phyloP scores from a whole-genome alignment of 1,140 invertebrate species.

The Drosophila lowei region DNA sequence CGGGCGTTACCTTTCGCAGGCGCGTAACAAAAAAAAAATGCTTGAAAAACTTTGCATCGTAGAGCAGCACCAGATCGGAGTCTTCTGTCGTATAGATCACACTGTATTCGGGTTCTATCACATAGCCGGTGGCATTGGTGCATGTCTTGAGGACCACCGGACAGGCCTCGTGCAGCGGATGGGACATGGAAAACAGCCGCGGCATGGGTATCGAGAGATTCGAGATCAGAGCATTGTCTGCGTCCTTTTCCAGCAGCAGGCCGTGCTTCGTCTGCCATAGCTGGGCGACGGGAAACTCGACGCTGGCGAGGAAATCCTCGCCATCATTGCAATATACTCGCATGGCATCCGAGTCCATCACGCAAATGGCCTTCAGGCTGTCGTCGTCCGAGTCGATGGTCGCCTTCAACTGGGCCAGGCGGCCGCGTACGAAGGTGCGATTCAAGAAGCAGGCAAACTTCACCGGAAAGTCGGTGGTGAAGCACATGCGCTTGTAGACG shows the following conservation, averaged over 20 bases:
- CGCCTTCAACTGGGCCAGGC: constrained; percentile 56
- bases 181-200: constrained; percentile 91
- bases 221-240: constrained; percentile 71
- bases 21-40: constrained; percentile 93
- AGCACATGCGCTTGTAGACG: constrained; percentile 86
- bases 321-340: constrained; percentile 91
- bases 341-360: constrained; percentile 88
- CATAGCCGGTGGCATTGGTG: constrained; percentile 83
- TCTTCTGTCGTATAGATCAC: constrained; percentile 86
- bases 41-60: constrained; percentile 89
- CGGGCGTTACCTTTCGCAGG: constrained; percentile 89
- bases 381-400: constrained; percentile 55
- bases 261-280: constrained; percentile 92
- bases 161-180: constrained; percentile 94
- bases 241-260: constrained; percentile 89
- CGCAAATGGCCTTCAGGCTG: constrained; percentile 69
- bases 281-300: constrained; percentile 92
- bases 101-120: constrained; percentile 86
- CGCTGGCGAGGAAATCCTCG: constrained; percentile 91
- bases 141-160: constrained; percentile 89
- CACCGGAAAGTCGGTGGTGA: constrained; percentile 91
- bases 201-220: constrained; percentile 84
- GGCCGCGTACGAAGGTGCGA: constrained; percentile 88
- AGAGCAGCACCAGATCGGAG: constrained; percentile 89
- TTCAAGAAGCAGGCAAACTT: constrained; percentile 90